Percentiles rank a stretch among this genome's conserved stretches.
These are phyloP conservation scores for Cherax destructor DNA, from an alignment of 1,140 invertebrate species.

Conservation along the genomic window DNA sequence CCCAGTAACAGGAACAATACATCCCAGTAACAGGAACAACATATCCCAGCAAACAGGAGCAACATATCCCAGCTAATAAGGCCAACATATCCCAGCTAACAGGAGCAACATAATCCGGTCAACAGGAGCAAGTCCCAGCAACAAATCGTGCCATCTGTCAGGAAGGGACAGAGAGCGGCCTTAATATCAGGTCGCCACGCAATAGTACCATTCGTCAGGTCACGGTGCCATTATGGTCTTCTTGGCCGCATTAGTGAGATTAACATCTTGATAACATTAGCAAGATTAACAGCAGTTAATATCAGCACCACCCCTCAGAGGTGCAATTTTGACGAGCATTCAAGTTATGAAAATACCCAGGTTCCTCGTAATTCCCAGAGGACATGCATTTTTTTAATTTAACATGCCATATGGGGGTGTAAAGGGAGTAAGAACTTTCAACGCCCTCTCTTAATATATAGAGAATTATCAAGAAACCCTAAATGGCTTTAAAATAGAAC, in stretches of 20 bases:
- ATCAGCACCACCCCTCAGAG: background rate
- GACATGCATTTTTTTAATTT: too few relatives aligned
- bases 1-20: background rate
- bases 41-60: background rate
- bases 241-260: constrained; percentile 6
- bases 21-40: background rate
- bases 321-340: background rate
- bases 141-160: background rate
- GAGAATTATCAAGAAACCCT: too few relatives aligned
- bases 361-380: too few relatives aligned
- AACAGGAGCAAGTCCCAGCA: background rate
- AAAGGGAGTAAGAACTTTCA: too few relatives aligned
- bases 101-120: background rate
- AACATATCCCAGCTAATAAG: background rate
- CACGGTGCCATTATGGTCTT: background rate
- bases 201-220: background rate
- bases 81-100: background rate
- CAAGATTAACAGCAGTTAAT: background rate
- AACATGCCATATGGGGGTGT: too few relatives aligned
- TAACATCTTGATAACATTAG: constrained; percentile 1
- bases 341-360: too few relatives aligned
- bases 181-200: constrained; percentile 1
- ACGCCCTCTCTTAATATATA: too few relatives aligned
- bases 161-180: background rate
- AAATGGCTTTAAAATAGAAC: too few relatives aligned